These are phyloP conservation scores for Tyria jacobaeae DNA, from an alignment of 2,888 invertebrate genomes.

Conservation along the genomic window DNA sequence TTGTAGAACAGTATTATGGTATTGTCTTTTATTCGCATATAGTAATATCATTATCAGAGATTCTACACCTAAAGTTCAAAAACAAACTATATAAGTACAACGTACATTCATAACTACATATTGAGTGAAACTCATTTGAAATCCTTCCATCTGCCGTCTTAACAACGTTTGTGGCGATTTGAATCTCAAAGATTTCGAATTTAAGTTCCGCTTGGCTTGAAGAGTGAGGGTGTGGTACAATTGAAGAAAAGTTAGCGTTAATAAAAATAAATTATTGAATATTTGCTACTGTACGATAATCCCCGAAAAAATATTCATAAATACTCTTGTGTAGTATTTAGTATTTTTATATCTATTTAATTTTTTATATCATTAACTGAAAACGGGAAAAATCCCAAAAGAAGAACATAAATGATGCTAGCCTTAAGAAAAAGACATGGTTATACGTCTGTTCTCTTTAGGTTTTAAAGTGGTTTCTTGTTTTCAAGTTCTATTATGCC, in stretches of 20 bases:
- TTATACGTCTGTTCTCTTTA: no score
- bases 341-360: no score
- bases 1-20: no score
- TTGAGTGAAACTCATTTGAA: conserved; percentile 59
- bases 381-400: no score
- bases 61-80: neutral
- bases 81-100: neutral
- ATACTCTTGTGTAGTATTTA: no score
- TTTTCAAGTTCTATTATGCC: no score
- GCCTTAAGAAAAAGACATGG: no score
- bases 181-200: conserved; percentile 85
- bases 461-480: no score
- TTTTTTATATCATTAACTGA: no score
- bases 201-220: conserved; percentile 72
- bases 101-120: conserved; percentile 3
- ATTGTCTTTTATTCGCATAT: no score
- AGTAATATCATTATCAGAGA: neutral
- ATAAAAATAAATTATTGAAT: neutral
- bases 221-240: conserved; percentile 47
- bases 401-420: no score
- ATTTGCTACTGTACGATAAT: neutral
- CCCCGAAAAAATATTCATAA: neutral
- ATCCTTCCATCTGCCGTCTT: conserved; percentile 66
- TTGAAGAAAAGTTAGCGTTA: conserved; percentile 16
- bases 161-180: conserved; percentile 81